phyloP scores from a whole-genome alignment of 2,113 vertebrate species.

The Pituophis catenifer region DNA sequence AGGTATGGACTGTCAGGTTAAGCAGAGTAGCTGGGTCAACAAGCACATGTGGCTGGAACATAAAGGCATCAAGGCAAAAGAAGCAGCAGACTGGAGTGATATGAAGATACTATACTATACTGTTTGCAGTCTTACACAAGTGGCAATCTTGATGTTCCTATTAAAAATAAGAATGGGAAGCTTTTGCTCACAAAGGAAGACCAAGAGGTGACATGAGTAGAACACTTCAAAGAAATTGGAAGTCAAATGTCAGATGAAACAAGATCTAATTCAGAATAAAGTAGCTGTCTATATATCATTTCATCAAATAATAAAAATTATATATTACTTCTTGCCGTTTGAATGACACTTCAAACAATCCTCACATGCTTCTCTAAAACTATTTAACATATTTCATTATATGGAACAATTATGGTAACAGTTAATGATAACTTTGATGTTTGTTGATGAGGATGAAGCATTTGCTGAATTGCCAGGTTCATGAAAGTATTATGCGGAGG shows the following conservation, averaged over 20 bases:
- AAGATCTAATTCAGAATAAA: not conserved
- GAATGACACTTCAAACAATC: not conserved
- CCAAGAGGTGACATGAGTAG: not conserved
- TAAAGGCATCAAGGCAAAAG: not conserved
- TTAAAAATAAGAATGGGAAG: not conserved
- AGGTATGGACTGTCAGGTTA: not conserved
- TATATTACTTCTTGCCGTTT: not conserved
- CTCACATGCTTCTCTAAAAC: not conserved
- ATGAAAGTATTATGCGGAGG: not conserved
- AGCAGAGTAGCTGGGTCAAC: not conserved
- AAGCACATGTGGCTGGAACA: not conserved
- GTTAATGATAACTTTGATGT: not conserved
- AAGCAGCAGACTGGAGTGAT: not conserved
- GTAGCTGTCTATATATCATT: not conserved
- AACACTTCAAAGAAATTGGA: not conserved
- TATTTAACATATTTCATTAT: not conserved
- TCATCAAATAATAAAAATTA: not conserved
- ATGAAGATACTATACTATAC: not conserved
- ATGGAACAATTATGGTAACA: not conserved
- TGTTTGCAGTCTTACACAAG: not conserved
- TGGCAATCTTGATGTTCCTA: not conserved
- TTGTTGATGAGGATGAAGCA: not conserved
- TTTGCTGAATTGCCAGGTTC: not conserved
- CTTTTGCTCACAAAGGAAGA: not conserved
- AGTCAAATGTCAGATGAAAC: not conserved